Percentiles rank a stretch among this genome's conserved stretches.
Conservation (phyloP, 2,888 invertebrate genomes). For the Apodemia zela region DNA sequence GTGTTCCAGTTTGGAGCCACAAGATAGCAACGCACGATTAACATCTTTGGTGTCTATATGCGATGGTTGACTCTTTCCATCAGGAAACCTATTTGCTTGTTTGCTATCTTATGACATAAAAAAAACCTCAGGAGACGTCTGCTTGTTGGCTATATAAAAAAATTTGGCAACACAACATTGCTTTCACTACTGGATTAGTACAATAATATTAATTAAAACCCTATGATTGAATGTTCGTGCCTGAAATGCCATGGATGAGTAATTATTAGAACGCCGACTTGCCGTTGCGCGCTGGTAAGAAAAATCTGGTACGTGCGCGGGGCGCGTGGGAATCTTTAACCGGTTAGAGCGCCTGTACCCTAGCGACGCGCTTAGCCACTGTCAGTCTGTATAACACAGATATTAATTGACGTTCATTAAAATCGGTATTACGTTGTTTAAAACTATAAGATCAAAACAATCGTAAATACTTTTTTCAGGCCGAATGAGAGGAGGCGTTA, state of each 20-base stretch:
- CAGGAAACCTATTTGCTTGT: no score
- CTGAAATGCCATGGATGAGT: conserved; percentile 7
- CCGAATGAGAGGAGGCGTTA: no score
- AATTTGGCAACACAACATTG: no score
- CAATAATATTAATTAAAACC: neutral
- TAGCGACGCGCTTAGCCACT: neutral
- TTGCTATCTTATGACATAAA: no score
- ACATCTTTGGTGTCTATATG: no score
- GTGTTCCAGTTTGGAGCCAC: no score
- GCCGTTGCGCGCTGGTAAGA: conserved; percentile 19
- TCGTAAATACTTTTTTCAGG: no score
- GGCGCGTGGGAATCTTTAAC: conserved; percentile 24
- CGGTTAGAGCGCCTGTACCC: conserved; percentile 21
- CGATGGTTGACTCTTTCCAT: no score
- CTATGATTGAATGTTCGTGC: neutral
- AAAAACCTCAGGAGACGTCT: no score
- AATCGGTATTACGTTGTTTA: neutral
- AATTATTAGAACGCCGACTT: conserved; percentile 18
- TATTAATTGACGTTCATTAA: neutral
- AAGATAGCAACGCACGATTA: no score
- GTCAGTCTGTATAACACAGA: neutral
- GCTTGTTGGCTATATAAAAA: no score
- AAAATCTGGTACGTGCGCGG: conserved; percentile 19
- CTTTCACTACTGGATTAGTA: no score
- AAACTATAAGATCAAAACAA: neutral